Evolutionary conservation across 2,113 vertebrate species (phyloP).

Genomic region (Dasypus novemcinctus): DNA sequence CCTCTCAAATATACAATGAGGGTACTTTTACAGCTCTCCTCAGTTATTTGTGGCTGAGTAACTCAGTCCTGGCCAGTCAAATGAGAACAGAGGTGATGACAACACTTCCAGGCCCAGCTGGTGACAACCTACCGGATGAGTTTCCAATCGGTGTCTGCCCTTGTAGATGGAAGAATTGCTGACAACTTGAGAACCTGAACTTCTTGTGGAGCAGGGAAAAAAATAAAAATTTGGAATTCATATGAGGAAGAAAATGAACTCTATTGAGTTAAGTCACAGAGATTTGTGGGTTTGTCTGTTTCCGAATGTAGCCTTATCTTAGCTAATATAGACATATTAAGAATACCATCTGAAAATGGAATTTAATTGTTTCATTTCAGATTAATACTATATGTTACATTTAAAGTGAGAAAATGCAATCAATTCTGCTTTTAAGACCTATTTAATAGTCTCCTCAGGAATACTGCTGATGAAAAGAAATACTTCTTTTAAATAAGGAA

Average conservation of each 20-base stretch:
- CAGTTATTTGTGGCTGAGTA: neutral
- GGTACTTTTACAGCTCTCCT: neutral
- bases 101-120: rapidly evolving
- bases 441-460: neutral
- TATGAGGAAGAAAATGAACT: neutral
- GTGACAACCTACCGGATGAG: neutral
- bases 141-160: neutral
- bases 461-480: neutral
- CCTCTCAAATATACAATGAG: neutral
- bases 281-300: neutral
- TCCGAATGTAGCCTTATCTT: neutral
- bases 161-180: rapidly evolving
- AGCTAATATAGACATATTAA: neutral
- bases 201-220: neutral
- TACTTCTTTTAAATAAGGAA: neutral
- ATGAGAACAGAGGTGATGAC: rapidly evolving
- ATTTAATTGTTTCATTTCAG: neutral
- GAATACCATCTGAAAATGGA: neutral
- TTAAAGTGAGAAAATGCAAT: neutral
- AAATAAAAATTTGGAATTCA: neutral
- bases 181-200: neutral
- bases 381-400: neutral
- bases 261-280: neutral
- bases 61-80: neutral
- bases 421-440: neutral